Evolutionary conservation across 2,113 vertebrate species (phyloP), one percentile per base, ranked within the genome.

Genomic region (Mixornis gularis): DNA sequence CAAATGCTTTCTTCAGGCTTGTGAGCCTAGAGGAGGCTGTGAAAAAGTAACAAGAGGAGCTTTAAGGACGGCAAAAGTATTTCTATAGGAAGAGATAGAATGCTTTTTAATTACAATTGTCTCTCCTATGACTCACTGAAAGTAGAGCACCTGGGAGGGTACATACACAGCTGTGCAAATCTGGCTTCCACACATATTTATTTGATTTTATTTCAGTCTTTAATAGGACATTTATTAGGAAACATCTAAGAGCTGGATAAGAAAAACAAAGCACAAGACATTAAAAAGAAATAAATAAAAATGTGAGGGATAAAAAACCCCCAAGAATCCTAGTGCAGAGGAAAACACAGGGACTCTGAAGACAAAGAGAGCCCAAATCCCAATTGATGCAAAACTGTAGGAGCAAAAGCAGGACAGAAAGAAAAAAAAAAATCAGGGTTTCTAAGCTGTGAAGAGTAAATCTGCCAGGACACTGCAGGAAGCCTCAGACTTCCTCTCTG

Each of bases 381-480:
- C 89, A 92, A 44, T 0, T 85, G 58, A 79, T 63, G 65, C 24
- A 38, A 93, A 96, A 82, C 41, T 3, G 4, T n/a, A 87, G 64
- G 62, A 77, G 88, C 58, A 53, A 74, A 60, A 65, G 65, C 20
- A 76, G 38, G 81, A 80, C 17, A 85, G 64, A 92, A 90, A 91
- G 59, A 40, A 63, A 83, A 94, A 62, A 62, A 29, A 86, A 71
- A 83, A 79, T 46, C 64, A 64, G 36, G 25, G 14, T 68, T 90
- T 90, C 76, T 78, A 49, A 92, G 58, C 62, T 8, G 17, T 63
- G 38, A 80, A 58, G 60, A 38, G 32, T 36, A 89, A 62, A 41
- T 78, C 78, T 92, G 87, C 93, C 91, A 96, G 79, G 85, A 87
- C 90, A 86, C 60, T 7, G 9, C 86, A 94, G 82, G 81, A 94